Evolutionary conservation across 1,140 invertebrate species (phyloP), one percentile per base, ranked within the genome.

Genomic region (Heliconius congener): DNA sequence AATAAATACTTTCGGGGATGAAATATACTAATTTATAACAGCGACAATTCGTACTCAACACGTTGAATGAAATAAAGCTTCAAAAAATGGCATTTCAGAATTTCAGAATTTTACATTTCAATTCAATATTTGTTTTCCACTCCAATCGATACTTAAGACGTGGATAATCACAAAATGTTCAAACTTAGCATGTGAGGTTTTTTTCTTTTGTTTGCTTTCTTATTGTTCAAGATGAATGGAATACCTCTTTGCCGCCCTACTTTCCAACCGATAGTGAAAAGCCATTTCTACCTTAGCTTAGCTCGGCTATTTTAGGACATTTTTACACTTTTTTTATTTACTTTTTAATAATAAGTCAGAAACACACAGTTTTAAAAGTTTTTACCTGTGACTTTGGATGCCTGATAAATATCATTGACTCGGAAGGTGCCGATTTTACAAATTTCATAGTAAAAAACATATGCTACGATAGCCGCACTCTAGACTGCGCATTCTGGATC

Each of bases 201-300:
- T 46, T 55, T 75, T 77, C 80, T 75, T 77, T 81, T 81, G 80
- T 81, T 77, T 66, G 52, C 73, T 78, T 71, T 78, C 80, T 81
- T 81, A 73, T 81, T 81, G 80, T 81, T 81, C 80, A 75, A 81
- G 80, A 78, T 81, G 80, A 81, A 81, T 81, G 80, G 80, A 30
- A 81, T 74, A 81, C 76, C 80, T 81, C 80, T 81, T 81, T 46
- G 80, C 57, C 76, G 80, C 60, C 80, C 80, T 81, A 81, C 80
- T 81, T 81, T 74, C 74, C 30, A 81, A 66, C 79, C 72, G 76
- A 77, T 81, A 71, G 71, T 81, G 46, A 75, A 75, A 70, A 71
- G 46, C 78, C 73, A 74, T 79, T 79, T 79, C 37, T 73, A 73
- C 76, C 70, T 77, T 76, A 76, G 50, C 50, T 52, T 52, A 30